Evolutionary conservation across 1,140 invertebrate species (phyloP).

Genomic region (Mizuhopecten yessoensis): DNA sequence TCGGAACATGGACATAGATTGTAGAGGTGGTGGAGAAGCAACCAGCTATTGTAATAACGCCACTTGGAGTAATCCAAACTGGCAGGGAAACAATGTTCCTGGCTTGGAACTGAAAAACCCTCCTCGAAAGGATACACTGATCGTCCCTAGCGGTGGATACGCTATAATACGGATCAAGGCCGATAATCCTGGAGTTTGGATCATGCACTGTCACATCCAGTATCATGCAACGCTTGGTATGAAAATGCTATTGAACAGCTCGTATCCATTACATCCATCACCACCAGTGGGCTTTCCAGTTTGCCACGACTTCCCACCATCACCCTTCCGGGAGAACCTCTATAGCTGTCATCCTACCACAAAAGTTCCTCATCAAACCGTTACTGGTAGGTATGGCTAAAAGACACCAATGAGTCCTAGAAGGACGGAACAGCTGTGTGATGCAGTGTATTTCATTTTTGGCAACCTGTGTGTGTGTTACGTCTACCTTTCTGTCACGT

Average conservation of each 20-base stretch:
- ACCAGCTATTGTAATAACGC: constrained; percentile 69
- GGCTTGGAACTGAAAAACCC: constrained; percentile 84
- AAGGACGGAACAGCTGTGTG: too few relatives aligned
- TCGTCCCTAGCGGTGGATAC: constrained; percentile 88
- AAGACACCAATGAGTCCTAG: too few relatives aligned
- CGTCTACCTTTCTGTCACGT: too few relatives aligned
- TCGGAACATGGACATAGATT: constrained; percentile 71
- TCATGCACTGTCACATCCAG: constrained; percentile 80
- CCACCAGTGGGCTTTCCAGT: constrained; percentile 68
- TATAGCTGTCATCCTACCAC: neutral
- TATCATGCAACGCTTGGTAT: constrained; percentile 76
- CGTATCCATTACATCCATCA: constrained; percentile 58
- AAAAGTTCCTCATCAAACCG: neutral
- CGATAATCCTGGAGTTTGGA: constrained; percentile 87
- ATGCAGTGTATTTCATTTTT: too few relatives aligned
- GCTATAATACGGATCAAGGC: constrained; percentile 89
- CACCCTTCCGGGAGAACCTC: neutral
- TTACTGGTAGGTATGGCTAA: neutral
- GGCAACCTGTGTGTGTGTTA: too few relatives aligned
- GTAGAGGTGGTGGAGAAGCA: constrained; percentile 57
- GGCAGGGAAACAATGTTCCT: constrained; percentile 71
- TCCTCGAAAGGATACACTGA: constrained; percentile 89
- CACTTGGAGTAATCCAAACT: constrained; percentile 70
- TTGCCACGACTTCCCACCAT: constrained; percentile 66
- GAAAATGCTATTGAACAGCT: constrained; percentile 77